Evolutionary conservation across 2,113 vertebrate genomes (phyloP), one percentile per base, ranked within the genome.

Genomic region (Tor tambroides): DNA sequence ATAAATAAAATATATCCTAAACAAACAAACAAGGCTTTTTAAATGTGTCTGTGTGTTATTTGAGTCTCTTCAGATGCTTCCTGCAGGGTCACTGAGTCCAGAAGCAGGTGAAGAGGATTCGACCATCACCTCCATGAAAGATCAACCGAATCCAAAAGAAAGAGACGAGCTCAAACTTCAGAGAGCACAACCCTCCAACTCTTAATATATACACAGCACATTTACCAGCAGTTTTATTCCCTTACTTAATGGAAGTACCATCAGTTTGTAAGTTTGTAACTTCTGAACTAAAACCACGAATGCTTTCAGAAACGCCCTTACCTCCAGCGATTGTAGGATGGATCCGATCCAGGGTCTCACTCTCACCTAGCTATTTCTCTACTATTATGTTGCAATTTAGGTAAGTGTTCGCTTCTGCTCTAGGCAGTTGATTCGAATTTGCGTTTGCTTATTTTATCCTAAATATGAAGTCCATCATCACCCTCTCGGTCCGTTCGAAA

Each of bases 241-340:
- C 14, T 71, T 17, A n/a, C 0, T n/a, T n/a, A n/a, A n/a, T n/a
- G n/a, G 43, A 26, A 30, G 12, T 2, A 9, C 5, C 9, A 80
- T 38, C 30, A 8, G 77, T 59, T 80, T 23, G 26, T 21, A 15
- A 35, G 67, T 71, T 21, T 35, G 67, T 21, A 71, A 71, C 67
- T 71, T 71, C 67, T 71, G 14, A 80, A 21, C 2, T 59, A 19
- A 23, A 80, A 54, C 8, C 51, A 59, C 12, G 46, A 12, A 49
- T 49, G 80, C 80, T 72, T 26, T 63, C 77, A 92, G 90, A 87
- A 86, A 89, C 88, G 74, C 81, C 89, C 90, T 90, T 90, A 92
- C 91, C 91, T 91, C 83, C 80, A 79, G 77, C 84, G 56, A 72
- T n/a, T 65, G 72, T 84, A 85, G 91, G 86, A 88, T 83, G 89